Evolutionary conservation across 2,113 vertebrate genomes (phyloP).

Genomic region (Tamias sibiricus): DNA sequence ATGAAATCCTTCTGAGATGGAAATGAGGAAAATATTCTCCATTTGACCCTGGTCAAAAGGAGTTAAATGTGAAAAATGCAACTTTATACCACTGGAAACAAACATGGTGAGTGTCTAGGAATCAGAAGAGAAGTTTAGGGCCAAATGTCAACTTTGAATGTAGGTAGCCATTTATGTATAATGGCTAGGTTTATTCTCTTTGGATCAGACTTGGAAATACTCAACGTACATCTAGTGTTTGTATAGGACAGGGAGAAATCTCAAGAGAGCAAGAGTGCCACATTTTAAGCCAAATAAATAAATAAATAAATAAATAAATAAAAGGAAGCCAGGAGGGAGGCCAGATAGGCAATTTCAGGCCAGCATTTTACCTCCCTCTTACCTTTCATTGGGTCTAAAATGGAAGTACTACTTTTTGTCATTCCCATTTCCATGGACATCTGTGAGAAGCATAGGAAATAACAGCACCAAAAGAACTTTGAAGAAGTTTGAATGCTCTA

Average conservation of each 20-base stretch:
- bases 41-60: neutral
- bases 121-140: neutral
- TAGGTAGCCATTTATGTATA: neutral
- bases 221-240: neutral
- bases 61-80: neutral
- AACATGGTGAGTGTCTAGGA: neutral
- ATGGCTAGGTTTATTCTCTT: neutral
- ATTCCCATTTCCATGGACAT: neutral
- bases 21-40: neutral
- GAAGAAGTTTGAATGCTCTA: neutral
- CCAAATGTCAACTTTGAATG: slow-evolving; percentile 21
- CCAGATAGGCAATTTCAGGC: neutral
- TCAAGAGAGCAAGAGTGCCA: neutral
- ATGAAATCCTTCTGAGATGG: neutral
- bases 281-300: neutral
- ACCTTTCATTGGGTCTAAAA: neutral
- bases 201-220: neutral
- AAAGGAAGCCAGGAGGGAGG: neutral
- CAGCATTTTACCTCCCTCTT: neutral
- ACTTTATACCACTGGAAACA: neutral
- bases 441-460: neutral
- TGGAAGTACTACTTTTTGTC: accelerated
- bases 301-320: no score
- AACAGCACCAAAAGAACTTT: neutral
- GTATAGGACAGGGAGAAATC: neutral